phyloP scores from a whole-genome alignment of 2,797 vertebrate genomes.

The Zenarchopterus dispar region DNA sequence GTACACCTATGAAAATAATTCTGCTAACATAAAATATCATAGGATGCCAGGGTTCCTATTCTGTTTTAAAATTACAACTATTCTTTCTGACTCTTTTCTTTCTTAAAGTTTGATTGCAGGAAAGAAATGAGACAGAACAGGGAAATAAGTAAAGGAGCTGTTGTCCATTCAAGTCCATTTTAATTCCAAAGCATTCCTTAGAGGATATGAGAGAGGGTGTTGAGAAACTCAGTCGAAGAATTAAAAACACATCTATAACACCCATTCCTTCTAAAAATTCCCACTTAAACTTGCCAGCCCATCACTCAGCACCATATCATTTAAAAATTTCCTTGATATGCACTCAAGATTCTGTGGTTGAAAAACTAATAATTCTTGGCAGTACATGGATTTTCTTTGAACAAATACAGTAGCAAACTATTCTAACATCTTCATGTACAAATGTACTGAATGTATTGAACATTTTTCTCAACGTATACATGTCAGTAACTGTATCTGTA shows the following conservation, averaged over 20 bases:
- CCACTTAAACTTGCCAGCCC: conserved; percentile 76
- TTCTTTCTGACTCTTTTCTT: conserved; percentile 61
- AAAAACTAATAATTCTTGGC: conserved; percentile 86
- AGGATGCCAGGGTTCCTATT: too few relatives aligned
- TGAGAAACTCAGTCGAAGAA: conserved; percentile 73
- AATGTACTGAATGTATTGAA: conserved; percentile 1
- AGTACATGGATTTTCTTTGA: conserved; percentile 54
- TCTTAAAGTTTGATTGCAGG: neutral
- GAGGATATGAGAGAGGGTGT: conserved; percentile 64
- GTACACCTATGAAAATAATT: conserved; percentile 64
- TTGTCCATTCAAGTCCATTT: conserved; percentile 36
- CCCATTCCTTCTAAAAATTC: conserved; percentile 56
- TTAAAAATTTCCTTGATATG: conserved; percentile 82
- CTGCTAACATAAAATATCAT: conserved; percentile 66
- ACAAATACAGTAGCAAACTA: conserved; percentile 29
- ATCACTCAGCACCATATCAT: conserved; percentile 89
- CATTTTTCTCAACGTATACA: conserved; percentile 10
- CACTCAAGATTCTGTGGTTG: conserved; percentile 84
- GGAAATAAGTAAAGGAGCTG: conserved; percentile 12
- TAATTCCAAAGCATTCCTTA: conserved; percentile 23
- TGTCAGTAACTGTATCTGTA: conserved; percentile 19
- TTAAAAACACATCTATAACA: conserved; percentile 80
- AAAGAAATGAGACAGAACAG: conserved; percentile 16
- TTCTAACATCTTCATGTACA: conserved; percentile 6
- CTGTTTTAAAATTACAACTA: conserved; percentile 48